Evolutionary conservation across 2,888 invertebrate genomes (phyloP).

Genomic region (Acheta domesticus): DNA sequence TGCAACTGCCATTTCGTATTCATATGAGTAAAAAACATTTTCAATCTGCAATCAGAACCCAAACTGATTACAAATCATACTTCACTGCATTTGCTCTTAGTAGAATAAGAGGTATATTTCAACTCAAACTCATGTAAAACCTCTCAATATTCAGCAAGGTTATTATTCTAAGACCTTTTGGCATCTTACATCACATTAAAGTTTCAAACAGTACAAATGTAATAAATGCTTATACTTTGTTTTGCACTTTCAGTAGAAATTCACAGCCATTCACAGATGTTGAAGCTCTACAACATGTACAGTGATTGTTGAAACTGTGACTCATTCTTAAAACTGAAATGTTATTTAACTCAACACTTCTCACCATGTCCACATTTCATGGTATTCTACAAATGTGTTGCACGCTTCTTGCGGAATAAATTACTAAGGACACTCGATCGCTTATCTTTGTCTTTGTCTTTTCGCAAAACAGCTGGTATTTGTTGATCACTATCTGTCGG

Average conservation of each 20-base stretch:
- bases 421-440: conserved; percentile 44
- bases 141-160: too few species aligned
- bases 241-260: not conserved
- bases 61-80: too few species aligned
- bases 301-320: too few species aligned
- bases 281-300: not conserved
- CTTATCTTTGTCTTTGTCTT: conserved; percentile 43
- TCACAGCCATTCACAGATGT: conserved; percentile 4
- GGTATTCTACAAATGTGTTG: conserved; percentile 40
- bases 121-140: too few species aligned
- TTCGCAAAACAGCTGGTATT: conserved; percentile 39
- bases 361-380: not conserved
- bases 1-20: not conserved
- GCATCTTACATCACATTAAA: too few species aligned
- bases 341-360: too few species aligned
- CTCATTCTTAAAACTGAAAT: too few species aligned
- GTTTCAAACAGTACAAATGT: too few species aligned
- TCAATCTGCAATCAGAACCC: too few species aligned
- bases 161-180: too few species aligned
- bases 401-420: conserved; percentile 42
- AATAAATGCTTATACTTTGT: not conserved
- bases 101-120: too few species aligned
- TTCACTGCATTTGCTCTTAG: too few species aligned
- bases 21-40: not conserved
- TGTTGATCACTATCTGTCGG: conserved; percentile 46